Percentiles rank a stretch among this genome's conserved stretches.
Evolutionary conservation across 2,888 invertebrate genomes (phyloP).

Genomic region (Tetranychus truncatus): DNA sequence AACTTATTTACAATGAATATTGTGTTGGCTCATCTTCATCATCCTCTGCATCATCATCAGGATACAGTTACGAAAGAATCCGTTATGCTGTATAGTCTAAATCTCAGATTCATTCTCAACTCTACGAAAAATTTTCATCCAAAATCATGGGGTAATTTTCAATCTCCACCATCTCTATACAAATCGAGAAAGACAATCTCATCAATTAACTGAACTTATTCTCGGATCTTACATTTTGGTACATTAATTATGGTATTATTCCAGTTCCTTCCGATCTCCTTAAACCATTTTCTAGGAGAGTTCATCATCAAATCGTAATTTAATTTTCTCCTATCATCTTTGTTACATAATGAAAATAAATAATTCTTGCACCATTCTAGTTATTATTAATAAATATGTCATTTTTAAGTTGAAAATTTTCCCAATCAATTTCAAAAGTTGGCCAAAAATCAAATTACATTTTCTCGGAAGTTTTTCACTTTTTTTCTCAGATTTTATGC

Average conservation of each 20-base stretch:
- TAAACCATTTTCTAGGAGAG: background rate
- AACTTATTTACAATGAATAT: conserved; percentile 31
- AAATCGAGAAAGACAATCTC: background rate
- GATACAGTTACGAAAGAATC: conserved; percentile 1
- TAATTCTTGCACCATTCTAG: background rate
- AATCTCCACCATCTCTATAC: background rate
- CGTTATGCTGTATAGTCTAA: conserved; percentile 17
- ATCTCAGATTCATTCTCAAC: background rate
- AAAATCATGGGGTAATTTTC: background rate
- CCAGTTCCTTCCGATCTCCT: background rate
- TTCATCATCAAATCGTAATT: background rate
- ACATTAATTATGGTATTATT: background rate
- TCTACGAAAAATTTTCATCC: background rate
- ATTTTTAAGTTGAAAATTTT: background rate
- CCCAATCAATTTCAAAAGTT: background rate
- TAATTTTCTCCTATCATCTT: background rate
- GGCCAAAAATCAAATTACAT: background rate
- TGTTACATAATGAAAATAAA: background rate
- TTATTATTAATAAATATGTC: background rate
- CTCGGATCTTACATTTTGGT: background rate
- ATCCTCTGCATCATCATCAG: background rate
- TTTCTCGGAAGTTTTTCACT: no score
- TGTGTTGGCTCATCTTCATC: background rate
- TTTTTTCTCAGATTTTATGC: no score
- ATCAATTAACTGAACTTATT: background rate